Base-by-base conservation (phyloP, 2,888 invertebrate species). In the Carcina quercana region DNA sequence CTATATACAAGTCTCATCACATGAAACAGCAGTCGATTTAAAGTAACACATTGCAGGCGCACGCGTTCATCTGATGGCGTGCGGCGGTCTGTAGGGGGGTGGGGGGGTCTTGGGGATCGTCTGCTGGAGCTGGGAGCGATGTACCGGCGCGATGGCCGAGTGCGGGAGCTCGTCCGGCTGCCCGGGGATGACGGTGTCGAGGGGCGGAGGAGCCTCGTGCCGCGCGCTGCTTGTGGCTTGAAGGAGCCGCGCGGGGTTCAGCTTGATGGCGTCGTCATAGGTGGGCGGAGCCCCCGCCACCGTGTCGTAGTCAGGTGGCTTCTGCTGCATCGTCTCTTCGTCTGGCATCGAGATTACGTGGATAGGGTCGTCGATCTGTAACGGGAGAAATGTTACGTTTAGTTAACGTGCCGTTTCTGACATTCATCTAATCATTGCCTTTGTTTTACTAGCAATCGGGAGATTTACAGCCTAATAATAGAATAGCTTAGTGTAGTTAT, bases 251-350 rank as follows among this genome's bases (percentile, higher is more conserved):
- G 86, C 83, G 11, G 90, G 90, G 72, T 87, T 87, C 40, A 91
- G 72, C 64, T 89, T 90, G 53, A 91, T 89, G 27, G 91, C 91
- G 56, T 90, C 90, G 59, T 90, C 90, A 67, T 91, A 91, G 11
- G 88, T 88, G 1, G 91, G 91, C 38, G 90, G 90, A 35, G 87
- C 87, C 21, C 89, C 89, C 5, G 89, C 87, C 31, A 90, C 89
- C 5, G 88, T 86, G 56, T 90, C 90, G 68, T 91, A 91, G 62
- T 90, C 90, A 2, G 91, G 91, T 19, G 91, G 90, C 61, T 91
- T 91, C 55, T 89, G 89, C 52, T 87, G 83, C 66, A 86, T 85
- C 38, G 84, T 83, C 55, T 82, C 83, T 46, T 85, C 84, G 42
- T 86, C 84, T 42, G 86, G 87, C 67, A 88, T 86, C 44, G 87